A percentile compares a stretch with the other conserved stretches of the same genome.
Conservation (phyloP, 2,888 invertebrate genomes). For the Adelphocoris suturalis region DNA sequence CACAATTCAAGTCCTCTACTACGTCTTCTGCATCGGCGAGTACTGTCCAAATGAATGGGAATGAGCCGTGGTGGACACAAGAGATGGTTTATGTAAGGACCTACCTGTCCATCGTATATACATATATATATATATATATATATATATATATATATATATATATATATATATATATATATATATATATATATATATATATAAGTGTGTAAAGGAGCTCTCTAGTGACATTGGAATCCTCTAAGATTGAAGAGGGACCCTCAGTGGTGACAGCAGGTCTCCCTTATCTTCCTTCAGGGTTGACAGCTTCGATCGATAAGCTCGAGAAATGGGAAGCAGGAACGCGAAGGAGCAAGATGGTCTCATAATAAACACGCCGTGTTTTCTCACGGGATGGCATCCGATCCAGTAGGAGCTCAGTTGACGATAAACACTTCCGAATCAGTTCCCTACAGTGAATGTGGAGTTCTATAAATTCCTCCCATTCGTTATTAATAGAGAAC, state of each 20-base stretch:
- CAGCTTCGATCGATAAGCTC: background rate
- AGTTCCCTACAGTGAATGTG: too few species aligned
- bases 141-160: too few species aligned
- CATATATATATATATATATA: too few species aligned
- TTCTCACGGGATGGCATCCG: too few species aligned
- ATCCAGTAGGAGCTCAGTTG: too few species aligned
- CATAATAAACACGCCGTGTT: background rate
- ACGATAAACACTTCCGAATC: too few species aligned
- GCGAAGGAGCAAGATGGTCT: background rate
- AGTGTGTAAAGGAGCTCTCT: too few species aligned
- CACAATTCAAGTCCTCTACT: too few species aligned
- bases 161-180: background rate
- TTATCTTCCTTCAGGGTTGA: slow-evolving; percentile 30
- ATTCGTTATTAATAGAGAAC: too few species aligned
- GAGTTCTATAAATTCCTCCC: too few species aligned
- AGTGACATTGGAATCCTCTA: background rate
- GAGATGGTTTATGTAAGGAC: background rate
- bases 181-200: too few species aligned
- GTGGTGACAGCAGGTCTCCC: background rate
- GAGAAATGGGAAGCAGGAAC: background rate
- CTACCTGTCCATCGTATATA: background rate
- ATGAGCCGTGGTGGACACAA: background rate
- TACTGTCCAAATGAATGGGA: background rate
- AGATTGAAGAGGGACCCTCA: background rate
- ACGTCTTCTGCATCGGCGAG: too few species aligned